Conservation (phyloP, 2,113 vertebrate genomes). For the Hippocampus guttulatus region DNA sequence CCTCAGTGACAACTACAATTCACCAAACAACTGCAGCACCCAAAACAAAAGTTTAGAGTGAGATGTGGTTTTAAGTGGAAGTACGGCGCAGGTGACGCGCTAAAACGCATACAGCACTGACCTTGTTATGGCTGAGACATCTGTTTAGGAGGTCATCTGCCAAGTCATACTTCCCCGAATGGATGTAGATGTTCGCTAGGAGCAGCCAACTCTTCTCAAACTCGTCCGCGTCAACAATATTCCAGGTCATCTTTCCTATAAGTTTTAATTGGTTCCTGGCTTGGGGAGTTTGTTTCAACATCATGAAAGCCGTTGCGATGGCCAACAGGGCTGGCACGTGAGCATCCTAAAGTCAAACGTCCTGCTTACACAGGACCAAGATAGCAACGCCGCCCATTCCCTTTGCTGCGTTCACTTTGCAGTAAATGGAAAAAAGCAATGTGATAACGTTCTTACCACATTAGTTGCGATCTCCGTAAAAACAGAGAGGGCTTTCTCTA, state of each 20-base stretch:
- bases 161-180: slow-evolving; percentile 94
- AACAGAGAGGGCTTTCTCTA: slow-evolving; percentile 83
- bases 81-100: too few species aligned
- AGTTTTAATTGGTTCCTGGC: slow-evolving; percentile 94
- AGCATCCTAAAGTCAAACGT: slow-evolving; percentile 78
- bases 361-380: slow-evolving; percentile 11
- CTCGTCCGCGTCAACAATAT: slow-evolving; percentile 88
- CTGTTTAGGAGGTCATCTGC: slow-evolving; percentile 86
- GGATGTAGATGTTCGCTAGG: slow-evolving; percentile 95
- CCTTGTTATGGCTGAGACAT: slow-evolving; percentile 90
- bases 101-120: slow-evolving; percentile 34
- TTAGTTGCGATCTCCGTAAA: slow-evolving; percentile 88
- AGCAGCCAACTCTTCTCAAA: slow-evolving; percentile 98
- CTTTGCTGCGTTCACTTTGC: not conserved
- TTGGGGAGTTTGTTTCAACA: slow-evolving; percentile 89
- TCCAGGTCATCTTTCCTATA: slow-evolving; percentile 96
- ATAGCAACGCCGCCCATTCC: not conserved
- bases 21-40: too few species aligned
- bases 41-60: too few species aligned
- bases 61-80: too few species aligned
- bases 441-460: slow-evolving; percentile 75
- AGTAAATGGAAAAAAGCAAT: not conserved
- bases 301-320: slow-evolving; percentile 95
- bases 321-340: slow-evolving; percentile 89
- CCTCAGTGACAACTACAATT: too few species aligned